These are phyloP conservation scores for Pachycephala philippinensis DNA, from an alignment of 2,113 vertebrate species.

Conservation along the genomic window DNA sequence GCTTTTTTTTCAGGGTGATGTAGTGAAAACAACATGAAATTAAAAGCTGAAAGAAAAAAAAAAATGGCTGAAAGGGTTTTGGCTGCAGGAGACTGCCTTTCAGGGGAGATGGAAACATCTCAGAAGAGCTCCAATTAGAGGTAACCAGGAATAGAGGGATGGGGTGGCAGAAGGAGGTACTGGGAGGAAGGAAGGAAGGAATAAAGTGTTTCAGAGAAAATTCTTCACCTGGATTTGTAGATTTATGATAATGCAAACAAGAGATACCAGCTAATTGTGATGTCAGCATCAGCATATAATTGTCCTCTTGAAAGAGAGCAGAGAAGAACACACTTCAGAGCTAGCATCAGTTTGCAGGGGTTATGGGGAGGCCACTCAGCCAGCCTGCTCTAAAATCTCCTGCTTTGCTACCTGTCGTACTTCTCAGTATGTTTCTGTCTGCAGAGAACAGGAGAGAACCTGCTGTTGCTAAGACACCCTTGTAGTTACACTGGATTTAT, in stretches of 20 bases:
- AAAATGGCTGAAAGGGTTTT: background rate
- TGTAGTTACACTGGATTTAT: background rate
- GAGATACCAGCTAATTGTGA: background rate
- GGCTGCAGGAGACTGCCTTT: background rate
- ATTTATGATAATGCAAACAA: background rate
- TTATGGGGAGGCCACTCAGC: background rate
- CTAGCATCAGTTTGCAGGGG: background rate
- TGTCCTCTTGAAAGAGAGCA: background rate
- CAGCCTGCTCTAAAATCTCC: background rate
- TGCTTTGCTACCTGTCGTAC: background rate
- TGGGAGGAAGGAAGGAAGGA: background rate
- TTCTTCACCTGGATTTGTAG: background rate
- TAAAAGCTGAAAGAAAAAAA: background rate
- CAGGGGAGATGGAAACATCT: background rate
- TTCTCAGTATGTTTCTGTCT: background rate
- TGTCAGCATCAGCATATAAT: background rate
- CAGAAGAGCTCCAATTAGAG: background rate
- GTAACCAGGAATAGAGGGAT: background rate
- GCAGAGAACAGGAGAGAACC: background rate
- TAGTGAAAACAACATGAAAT: background rate
- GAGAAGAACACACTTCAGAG: background rate
- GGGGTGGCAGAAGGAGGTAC: background rate
- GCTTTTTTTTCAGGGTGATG: background rate
- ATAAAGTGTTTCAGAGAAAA: background rate
- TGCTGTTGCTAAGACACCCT: background rate